These are phyloP conservation scores for Papilio demoleus DNA, from an alignment of 2,888 invertebrate genomes.

Conservation along the genomic window DNA sequence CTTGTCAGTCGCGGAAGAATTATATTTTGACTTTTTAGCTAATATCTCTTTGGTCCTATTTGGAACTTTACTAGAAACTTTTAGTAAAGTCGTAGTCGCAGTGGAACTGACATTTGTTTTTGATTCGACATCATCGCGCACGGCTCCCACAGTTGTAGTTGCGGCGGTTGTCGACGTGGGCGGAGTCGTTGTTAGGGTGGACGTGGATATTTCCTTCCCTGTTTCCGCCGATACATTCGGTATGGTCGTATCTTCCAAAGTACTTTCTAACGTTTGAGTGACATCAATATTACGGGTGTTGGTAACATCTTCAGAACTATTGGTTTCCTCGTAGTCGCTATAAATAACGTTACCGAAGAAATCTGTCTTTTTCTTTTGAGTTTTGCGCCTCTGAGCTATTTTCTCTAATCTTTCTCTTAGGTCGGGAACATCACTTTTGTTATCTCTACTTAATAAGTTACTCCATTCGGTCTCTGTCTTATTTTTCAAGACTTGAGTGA, in stretches of 20 bases:
- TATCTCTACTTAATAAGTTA: conserved; percentile 59
- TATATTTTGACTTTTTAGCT: conserved; percentile 23
- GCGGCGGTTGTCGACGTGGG: neutral
- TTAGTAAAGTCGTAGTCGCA: neutral
- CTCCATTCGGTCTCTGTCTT: conserved; percentile 72
- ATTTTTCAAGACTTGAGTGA: conserved; percentile 74
- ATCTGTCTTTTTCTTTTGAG: conserved; percentile 68
- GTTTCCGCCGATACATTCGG: neutral
- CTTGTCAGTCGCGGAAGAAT: conserved; percentile 48
- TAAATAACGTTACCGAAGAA: conserved; percentile 65
- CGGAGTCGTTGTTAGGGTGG: conserved; percentile 1
- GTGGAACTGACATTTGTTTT: neutral
- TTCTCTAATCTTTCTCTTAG: conserved; percentile 71
- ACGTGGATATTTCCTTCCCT: conserved; percentile 6
- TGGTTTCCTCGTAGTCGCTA: conserved; percentile 68
- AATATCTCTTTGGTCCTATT: conserved; percentile 19
- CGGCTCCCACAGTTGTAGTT: neutral
- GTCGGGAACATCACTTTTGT: conserved; percentile 63
- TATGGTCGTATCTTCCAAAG: conserved; percentile 29
- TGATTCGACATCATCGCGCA: neutral
- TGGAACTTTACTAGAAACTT: conserved; percentile 1
- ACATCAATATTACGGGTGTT: conserved; percentile 45
- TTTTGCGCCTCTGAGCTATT: conserved; percentile 72
- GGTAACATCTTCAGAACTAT: conserved; percentile 55
- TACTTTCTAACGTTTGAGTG: conserved; percentile 31